A percentile compares a stretch with the other conserved stretches of the same genome.
Evolutionary conservation across 2,888 invertebrate genomes (phyloP).

Genomic region (Apamea epomidion): DNA sequence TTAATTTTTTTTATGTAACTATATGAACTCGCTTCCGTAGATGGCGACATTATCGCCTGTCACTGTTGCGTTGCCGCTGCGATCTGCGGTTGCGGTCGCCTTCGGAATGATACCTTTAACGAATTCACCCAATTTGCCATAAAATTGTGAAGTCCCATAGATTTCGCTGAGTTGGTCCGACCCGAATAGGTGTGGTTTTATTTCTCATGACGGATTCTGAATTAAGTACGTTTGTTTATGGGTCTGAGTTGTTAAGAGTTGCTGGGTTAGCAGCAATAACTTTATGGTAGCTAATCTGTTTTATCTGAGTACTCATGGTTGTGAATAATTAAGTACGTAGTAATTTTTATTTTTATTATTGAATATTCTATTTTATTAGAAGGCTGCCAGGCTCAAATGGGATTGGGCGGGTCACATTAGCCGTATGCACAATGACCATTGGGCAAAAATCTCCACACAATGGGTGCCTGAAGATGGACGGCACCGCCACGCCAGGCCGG

Average conservation of each 20-base stretch:
- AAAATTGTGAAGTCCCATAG: constrained; percentile 51
- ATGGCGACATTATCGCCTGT: not conserved
- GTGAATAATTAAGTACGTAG: not conserved
- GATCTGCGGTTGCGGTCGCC: not conserved
- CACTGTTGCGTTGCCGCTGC: not conserved
- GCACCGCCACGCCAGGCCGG: too few species aligned
- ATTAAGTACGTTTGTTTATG: constrained; percentile 52
- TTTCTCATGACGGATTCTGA: constrained; percentile 37
- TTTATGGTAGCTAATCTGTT: constrained; percentile 27
- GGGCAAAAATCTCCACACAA: too few species aligned
- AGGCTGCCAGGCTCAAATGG: too few species aligned
- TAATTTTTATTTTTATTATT: too few species aligned
- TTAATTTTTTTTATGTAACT: not conserved
- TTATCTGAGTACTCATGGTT: constrained; percentile 24
- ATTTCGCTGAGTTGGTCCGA: constrained; percentile 42
- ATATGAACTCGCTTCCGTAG: not conserved
- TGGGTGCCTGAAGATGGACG: too few species aligned
- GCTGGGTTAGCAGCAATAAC: constrained; percentile 7
- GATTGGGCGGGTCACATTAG: too few species aligned
- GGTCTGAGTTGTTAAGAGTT: constrained; percentile 14
- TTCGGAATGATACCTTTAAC: constrained; percentile 38
- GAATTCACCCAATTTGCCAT: constrained; percentile 40
- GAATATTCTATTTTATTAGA: too few species aligned
- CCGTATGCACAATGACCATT: too few species aligned
- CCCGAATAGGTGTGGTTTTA: constrained; percentile 48